These are phyloP conservation scores for Oceanites oceanicus DNA, from an alignment of 2,113 vertebrate genomes.

Conservation along the genomic window DNA sequence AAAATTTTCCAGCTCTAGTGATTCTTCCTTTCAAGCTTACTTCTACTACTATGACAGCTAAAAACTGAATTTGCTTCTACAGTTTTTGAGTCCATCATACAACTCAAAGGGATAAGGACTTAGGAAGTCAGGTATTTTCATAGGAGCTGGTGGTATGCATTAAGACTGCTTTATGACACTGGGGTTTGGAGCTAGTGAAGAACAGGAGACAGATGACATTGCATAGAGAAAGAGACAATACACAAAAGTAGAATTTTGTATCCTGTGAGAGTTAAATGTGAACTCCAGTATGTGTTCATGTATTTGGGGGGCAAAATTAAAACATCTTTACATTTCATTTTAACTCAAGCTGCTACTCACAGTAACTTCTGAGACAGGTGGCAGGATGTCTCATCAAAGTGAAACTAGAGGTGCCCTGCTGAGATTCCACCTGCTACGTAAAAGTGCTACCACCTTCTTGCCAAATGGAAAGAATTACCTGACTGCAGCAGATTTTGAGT, in stretches of 20 bases:
- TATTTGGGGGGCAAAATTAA: background rate
- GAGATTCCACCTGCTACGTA: slow-evolving; percentile 29
- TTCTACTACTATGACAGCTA: background rate
- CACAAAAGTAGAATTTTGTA: background rate
- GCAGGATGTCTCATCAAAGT: slow-evolving; percentile 4
- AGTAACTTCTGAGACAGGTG: slow-evolving; percentile 29
- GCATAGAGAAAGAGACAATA: background rate
- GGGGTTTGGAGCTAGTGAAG: background rate
- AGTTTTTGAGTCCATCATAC: background rate
- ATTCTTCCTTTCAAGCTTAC: background rate
- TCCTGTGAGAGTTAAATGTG: background rate
- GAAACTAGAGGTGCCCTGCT: background rate
- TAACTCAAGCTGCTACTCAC: background rate
- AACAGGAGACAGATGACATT: background rate
- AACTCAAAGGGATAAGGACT: background rate
- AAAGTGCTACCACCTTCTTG: background rate
- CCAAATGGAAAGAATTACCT: background rate
- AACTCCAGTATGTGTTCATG: background rate
- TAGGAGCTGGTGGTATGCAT: background rate
- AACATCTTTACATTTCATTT: background rate
- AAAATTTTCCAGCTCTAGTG: background rate
- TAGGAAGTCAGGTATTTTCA: background rate
- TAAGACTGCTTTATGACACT: background rate
- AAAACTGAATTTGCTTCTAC: background rate
- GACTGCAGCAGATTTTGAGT: background rate